Evolutionary conservation across 2,888 invertebrate genomes (phyloP), one percentile per base, ranked within the genome.

Genomic region (Ennomos quercinarius): DNA sequence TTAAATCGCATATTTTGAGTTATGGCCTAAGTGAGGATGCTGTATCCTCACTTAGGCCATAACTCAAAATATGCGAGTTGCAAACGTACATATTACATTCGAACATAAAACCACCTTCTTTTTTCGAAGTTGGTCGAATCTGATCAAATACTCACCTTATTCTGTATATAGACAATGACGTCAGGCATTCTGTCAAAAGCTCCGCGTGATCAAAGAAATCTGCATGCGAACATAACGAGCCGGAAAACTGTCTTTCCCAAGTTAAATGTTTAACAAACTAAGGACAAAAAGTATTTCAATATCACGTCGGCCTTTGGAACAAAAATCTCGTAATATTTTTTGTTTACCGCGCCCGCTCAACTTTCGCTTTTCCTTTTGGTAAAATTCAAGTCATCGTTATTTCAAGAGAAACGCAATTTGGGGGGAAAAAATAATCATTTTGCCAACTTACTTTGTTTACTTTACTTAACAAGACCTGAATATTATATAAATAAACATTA

Each of bases 331-430:
- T 68, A 77, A 77, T 73, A 73, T 78, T 81, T 83, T 83, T 82
- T 81, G 75, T 79, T 76, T 67, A 61, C 58, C 65, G 65, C 67
- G 65, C 67, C 68, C 56, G 69, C 64, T 61, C 71, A 78, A 77
- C 73, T 79, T 80, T 68, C 59, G 65, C 66, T 67, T 73, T 68
- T 74, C 70, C 78, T 75, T 69, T 66, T 64, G 73, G 73, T 72
- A 60, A 80, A 77, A 79, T 81, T 76, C 76, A 77, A 83, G 80
- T 83, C 82, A 81, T 84, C 78, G 75, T 73, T 77, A 74, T 77
- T 74, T 73, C 64, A 66, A 71, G 65, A 71, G 64, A 72, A 78
- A 79, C 72, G 72, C 74, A 80, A 81, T 86, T 83, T 77, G 63
- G 67, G 66, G 63, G 71, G 67, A 76, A 80, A 81, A 82, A 79